Evolutionary conservation across 2,797 vertebrate genomes (phyloP).

Genomic region (Coluber constrictor): DNA sequence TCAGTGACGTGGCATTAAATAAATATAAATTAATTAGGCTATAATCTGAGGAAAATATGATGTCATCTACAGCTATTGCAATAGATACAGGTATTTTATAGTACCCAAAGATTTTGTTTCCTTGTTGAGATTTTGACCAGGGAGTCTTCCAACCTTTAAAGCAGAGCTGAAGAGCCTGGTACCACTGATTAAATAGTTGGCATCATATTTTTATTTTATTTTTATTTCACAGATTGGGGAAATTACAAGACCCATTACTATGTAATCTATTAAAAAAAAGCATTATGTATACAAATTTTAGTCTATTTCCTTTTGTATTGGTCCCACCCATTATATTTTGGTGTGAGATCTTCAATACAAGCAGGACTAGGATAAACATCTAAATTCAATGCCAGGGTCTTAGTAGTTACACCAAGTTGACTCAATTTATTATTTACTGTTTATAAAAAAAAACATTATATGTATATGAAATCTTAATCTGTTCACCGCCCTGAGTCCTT

Average conservation of each 20-base stretch:
- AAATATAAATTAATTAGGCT: conserved; percentile 16
- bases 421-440: too few species aligned
- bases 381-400: too few species aligned
- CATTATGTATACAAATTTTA: background rate
- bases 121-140: background rate
- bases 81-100: background rate
- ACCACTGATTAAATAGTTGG: background rate
- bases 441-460: too few species aligned
- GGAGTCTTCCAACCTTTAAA: background rate
- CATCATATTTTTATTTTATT: background rate
- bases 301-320: background rate
- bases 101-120: background rate
- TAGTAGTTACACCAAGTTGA: too few species aligned
- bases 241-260: background rate
- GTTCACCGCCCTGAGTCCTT: too few species aligned
- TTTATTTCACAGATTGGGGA: background rate
- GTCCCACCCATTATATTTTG: background rate
- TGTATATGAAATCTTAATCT: too few species aligned
- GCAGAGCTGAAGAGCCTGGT: background rate
- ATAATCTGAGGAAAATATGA: background rate
- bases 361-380: too few species aligned
- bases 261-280: background rate
- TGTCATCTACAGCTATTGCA: background rate
- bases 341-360: background rate
- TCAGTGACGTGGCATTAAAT: conserved; percentile 34